Base-by-base conservation (phyloP, 2,888 invertebrate species). In the Empis stercorea region DNA sequence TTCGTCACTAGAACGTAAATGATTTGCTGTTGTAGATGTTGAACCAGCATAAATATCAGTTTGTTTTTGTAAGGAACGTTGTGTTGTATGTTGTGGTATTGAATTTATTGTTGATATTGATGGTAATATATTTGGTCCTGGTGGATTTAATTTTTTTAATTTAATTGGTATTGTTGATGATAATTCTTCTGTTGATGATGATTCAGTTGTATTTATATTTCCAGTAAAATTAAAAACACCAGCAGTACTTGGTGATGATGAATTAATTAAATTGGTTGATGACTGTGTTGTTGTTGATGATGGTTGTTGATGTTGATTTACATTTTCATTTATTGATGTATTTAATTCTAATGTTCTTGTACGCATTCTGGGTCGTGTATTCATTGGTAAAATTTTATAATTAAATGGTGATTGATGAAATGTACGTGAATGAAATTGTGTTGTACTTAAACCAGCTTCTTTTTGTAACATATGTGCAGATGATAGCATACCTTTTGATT, bases 401-500 rank as follows among this genome's bases (percentile, higher is more conserved):
- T 64, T 66, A 41, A 69, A 68, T 4, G 69, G 70, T 1, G 70
- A 70, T 52, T 69, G 68, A 55, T 67, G 65, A 46, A 66, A 62
- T 44, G 44, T 63, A 42, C 64, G 64, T 4, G 59, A 59, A 2
- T 63, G 68, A 10, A 70, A 65, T 10, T 73, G 71, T 16, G 61
- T 59, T 37, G 61, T 49, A 1, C 62, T 62, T 4, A 88, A 70
- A 40, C 74, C 76, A 0, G 88, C 91, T 71, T 95, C 94, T 48
- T 78, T 76, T 57, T 83, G 81, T 52, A 95, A 70, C 44, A 75
- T 71, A 1, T 76, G 69, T 0, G 94, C 93, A 13, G 87, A 79
- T 45, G 84, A 83, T 1, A 62, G 50, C 44, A 86, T 74, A 0
- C 88, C 94, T 57, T 87, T 82, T 3, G 79, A 76, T 30, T 79